Evolutionary conservation across 2,888 invertebrate species (phyloP).

Genomic region (Rapana venosa): DNA sequence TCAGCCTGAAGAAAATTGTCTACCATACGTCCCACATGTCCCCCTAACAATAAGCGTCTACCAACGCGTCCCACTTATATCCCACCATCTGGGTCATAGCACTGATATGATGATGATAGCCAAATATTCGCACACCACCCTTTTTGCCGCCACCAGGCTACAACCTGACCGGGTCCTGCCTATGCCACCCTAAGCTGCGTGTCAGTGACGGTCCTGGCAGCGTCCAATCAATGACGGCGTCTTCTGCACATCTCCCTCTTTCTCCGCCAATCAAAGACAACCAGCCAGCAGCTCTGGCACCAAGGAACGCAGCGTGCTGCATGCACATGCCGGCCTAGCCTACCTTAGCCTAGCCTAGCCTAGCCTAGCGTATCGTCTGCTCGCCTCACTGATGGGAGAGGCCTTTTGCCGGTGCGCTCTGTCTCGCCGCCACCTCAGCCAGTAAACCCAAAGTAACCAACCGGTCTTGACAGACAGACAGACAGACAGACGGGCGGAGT

Average conservation of each 20-base stretch:
- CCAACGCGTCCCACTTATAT: neutral
- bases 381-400: constrained; percentile 35
- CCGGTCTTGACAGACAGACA: neutral
- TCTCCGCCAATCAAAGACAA: constrained; percentile 18
- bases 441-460: neutral
- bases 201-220: neutral
- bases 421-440: neutral
- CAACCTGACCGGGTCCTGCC: no score
- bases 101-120: neutral
- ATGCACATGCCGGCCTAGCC: neutral
- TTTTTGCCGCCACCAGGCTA: neutral
- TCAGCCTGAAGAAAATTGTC: neutral
- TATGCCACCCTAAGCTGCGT: neutral
- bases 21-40: neutral
- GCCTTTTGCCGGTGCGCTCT: constrained; percentile 15
- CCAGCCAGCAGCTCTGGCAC: neutral
- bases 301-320: constrained; percentile 5
- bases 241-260: neutral
- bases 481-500: neutral
- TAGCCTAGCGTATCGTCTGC: constrained; percentile 28
- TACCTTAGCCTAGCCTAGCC: neutral
- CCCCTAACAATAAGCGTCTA: neutral
- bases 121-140: neutral
- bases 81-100: neutral
- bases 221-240: neutral